These are phyloP conservation scores for Diaphora mendica DNA, from an alignment of 2,888 invertebrate genomes.

Conservation along the genomic window DNA sequence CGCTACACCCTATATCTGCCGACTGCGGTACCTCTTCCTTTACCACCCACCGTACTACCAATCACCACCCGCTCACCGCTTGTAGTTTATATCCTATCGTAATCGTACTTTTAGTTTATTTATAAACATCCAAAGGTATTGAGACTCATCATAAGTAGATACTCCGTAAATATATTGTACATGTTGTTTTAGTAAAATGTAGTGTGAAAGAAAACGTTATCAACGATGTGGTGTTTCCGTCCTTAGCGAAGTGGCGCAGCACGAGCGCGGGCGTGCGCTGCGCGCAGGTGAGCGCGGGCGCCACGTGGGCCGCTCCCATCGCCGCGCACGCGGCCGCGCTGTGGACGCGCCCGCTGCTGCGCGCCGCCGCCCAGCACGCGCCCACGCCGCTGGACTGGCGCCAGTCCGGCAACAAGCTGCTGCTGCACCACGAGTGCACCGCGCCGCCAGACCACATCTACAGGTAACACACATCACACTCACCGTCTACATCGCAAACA, in stretches of 20 bases:
- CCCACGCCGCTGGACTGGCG: conserved; percentile 68
- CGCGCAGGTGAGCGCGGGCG: conserved; percentile 83
- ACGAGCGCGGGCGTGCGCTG: conserved; percentile 58
- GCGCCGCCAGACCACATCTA: conserved; percentile 71
- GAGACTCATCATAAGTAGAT: background rate
- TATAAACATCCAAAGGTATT: background rate
- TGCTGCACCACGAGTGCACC: conserved; percentile 72
- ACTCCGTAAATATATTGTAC: background rate
- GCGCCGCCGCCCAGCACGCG: conserved; percentile 62
- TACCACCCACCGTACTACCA: background rate
- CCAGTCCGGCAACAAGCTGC: conserved; percentile 46
- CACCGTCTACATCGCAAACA: too few species aligned
- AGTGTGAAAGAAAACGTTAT: too few species aligned
- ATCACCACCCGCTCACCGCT: background rate
- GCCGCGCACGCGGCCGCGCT: conserved; percentile 91
- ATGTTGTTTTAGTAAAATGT: background rate
- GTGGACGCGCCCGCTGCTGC: conserved; percentile 89
- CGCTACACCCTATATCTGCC: conserved; percentile 58
- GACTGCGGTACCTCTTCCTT: conserved; percentile 57
- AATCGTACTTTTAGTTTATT: background rate
- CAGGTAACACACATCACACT: conserved; percentile 66
- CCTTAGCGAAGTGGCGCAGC: conserved; percentile 59
- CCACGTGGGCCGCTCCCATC: conserved; percentile 91
- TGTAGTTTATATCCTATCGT: background rate
- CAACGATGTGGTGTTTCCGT: background rate